These are phyloP conservation scores for Macrochelys suwanniensis DNA, from an alignment of 2,797 vertebrate genomes.

Conservation along the genomic window DNA sequence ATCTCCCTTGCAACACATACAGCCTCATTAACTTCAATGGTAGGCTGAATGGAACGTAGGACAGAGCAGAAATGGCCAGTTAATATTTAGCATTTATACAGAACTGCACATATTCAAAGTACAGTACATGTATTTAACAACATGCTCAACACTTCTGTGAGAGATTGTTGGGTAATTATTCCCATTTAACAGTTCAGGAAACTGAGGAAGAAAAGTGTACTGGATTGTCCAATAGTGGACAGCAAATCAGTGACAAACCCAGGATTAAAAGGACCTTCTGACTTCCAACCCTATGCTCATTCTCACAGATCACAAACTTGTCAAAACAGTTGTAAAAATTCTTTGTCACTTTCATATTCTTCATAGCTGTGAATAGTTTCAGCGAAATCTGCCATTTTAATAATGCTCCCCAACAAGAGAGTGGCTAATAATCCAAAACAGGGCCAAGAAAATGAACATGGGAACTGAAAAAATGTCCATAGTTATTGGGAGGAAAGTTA, in stretches of 20 bases:
- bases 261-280: background rate
- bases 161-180: background rate
- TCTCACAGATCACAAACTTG: background rate
- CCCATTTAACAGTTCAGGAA: background rate
- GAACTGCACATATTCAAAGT: background rate
- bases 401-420: conserved; percentile 4
- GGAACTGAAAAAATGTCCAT: background rate
- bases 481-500: background rate
- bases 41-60: background rate
- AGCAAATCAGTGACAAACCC: background rate
- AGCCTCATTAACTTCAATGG: background rate
- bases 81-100: background rate
- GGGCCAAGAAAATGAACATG: conserved; percentile 7
- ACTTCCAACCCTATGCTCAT: background rate
- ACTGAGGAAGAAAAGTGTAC: background rate
- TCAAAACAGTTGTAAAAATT: background rate
- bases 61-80: background rate
- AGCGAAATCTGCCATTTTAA: background rate
- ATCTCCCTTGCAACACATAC: background rate
- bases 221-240: background rate
- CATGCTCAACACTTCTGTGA: background rate
- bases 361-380: background rate
- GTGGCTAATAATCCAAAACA: background rate
- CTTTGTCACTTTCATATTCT: background rate
- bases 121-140: background rate